A percentile compares a stretch with the other conserved stretches of the same genome.
Conservation (phyloP, 1,140 invertebrate genomes). For the Saxidomus purpurata region DNA sequence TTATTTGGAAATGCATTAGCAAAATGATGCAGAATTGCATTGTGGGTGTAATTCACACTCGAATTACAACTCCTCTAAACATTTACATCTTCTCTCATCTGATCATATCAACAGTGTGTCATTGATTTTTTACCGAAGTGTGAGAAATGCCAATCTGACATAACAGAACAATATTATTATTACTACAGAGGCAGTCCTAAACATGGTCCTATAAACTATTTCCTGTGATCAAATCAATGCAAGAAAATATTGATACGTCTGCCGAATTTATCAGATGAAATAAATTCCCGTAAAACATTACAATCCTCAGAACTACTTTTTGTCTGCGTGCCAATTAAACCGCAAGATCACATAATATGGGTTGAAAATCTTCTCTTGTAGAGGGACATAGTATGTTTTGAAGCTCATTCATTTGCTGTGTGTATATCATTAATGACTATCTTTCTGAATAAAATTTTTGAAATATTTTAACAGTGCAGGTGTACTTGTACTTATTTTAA, state of each 20-base stretch:
- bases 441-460: too few relatives aligned
- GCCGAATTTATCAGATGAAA: neutral
- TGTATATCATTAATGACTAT: too few relatives aligned
- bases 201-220: neutral
- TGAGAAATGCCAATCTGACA: neutral
- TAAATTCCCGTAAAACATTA: neutral
- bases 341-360: too few relatives aligned
- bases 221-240: neutral
- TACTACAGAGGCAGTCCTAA: neutral
- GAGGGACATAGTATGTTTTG: too few relatives aligned
- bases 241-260: neutral
- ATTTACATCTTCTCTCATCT: neutral
- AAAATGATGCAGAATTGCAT: neutral
- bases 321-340: neutral
- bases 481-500: too few relatives aligned
- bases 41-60: neutral
- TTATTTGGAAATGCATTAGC: neutral
- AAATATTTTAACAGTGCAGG: too few relatives aligned
- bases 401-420: too few relatives aligned
- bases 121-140: slow-evolving; percentile 2
- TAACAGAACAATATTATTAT: neutral
- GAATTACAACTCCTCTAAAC: neutral
- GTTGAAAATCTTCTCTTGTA: too few relatives aligned
- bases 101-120: neutral
- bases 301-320: neutral